These are phyloP conservation scores for Muscicapa striata DNA, from an alignment of 2,797 vertebrate genomes.

Conservation along the genomic window DNA sequence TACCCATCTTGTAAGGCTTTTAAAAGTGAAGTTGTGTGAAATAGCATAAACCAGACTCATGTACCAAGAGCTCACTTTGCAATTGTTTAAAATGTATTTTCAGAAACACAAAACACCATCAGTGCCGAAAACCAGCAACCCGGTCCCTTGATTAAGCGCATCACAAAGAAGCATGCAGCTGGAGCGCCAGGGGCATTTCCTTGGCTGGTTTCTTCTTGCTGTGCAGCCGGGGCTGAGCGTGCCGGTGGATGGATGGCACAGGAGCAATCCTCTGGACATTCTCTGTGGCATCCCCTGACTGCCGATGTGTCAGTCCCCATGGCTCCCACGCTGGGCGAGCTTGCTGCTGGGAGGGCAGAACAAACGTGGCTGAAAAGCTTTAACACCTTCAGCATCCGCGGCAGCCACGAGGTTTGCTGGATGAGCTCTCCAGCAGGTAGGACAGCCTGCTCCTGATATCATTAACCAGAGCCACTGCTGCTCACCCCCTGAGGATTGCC, in stretches of 20 bases:
- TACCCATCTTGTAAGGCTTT: neutral
- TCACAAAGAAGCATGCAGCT: neutral
- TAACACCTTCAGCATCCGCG: slow-evolving; percentile 32
- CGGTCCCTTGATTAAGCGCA: neutral
- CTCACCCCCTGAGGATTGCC: neutral
- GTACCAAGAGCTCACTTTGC: neutral
- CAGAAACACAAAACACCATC: neutral
- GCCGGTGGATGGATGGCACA: neutral
- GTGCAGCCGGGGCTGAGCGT: neutral
- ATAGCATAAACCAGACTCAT: neutral
- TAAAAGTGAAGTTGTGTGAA: neutral
- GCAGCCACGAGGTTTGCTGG: neutral
- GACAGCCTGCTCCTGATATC: neutral
- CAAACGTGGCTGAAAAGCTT: neutral
- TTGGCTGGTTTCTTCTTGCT: neutral
- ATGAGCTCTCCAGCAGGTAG: slow-evolving; percentile 50
- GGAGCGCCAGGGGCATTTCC: neutral
- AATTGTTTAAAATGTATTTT: neutral
- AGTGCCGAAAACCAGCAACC: neutral
- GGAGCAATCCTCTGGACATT: neutral
- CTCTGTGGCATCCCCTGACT: neutral
- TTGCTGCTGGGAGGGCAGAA: slow-evolving; percentile 25
- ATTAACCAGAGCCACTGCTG: neutral
- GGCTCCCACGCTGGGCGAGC: neutral
- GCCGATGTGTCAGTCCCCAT: neutral